A percentile compares a stretch with the other conserved stretches of the same genome.
Conservation (phyloP, 2,113 vertebrate genomes). For the Peromyscus maniculatus region DNA sequence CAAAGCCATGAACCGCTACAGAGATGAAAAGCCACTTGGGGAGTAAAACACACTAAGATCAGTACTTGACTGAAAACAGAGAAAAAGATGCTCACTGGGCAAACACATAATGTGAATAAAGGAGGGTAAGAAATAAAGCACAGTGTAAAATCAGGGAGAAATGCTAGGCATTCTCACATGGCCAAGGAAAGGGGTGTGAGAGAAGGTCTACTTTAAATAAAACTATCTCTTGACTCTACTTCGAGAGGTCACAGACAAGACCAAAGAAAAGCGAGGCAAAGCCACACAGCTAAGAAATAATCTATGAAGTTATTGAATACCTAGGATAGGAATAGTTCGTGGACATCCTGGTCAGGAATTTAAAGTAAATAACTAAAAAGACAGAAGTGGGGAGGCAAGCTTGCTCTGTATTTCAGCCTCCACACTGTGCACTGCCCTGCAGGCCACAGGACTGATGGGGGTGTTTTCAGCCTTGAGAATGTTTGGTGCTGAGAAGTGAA, state of each 20-base stretch:
- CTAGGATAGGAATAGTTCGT: not conserved
- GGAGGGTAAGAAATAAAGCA: not conserved
- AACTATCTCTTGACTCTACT: not conserved
- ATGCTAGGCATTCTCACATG: not conserved
- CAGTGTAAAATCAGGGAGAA: not conserved
- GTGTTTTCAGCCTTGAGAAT: not conserved
- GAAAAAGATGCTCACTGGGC: not conserved
- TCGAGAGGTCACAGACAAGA: not conserved
- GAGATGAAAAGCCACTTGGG: not conserved
- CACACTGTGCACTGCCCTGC: not conserved
- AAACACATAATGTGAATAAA: not conserved
- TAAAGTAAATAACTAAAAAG: not conserved
- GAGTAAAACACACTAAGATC: not conserved
- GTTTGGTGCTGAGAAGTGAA: not conserved
- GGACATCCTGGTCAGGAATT: not conserved
- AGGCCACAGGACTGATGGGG: not conserved
- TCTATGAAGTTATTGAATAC: not conserved
- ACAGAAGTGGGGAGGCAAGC: not conserved
- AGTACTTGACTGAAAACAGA: not conserved
- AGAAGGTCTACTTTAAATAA: not conserved
- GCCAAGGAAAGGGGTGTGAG: conserved; percentile 22
- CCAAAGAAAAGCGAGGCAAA: not conserved
- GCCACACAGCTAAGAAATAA: not conserved
- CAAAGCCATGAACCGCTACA: not conserved
- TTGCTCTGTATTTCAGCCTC: not conserved